Conservation (phyloP, 2,888 invertebrate species). For the Gastrophysa polygoni region DNA sequence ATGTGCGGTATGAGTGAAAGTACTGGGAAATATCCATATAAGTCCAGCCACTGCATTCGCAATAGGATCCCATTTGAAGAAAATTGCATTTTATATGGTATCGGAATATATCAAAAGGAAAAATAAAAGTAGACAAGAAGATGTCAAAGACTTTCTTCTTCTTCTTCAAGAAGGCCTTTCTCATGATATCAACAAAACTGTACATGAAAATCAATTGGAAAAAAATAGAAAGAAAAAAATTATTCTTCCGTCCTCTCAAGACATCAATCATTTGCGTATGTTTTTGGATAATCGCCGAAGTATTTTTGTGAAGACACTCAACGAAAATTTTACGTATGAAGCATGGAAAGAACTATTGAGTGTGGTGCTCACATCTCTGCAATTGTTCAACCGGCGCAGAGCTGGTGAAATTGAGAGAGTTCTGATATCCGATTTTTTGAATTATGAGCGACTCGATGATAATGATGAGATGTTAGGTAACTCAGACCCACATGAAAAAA, state of each 20-base stretch:
- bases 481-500: too few relatives aligned
- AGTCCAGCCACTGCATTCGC: conserved; percentile 12
- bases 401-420: too few relatives aligned
- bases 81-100: conserved; percentile 13
- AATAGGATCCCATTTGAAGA: conserved; percentile 17
- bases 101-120: conserved; percentile 16
- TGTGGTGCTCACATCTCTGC: conserved; percentile 24
- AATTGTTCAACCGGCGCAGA: conserved; percentile 30
- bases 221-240: too few relatives aligned
- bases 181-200: conserved; percentile 19
- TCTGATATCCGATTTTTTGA: too few relatives aligned
- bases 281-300: conserved; percentile 13
- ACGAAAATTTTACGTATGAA: conserved; percentile 5
- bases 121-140: conserved; percentile 7
- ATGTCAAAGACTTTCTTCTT: conserved; percentile 17
- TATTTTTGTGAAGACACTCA: conserved; percentile 8
- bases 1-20: conserved; percentile 17
- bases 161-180: conserved; percentile 17
- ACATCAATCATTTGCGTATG: conserved; percentile 16
- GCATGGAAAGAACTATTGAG: conserved; percentile 16
- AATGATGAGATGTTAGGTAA: too few relatives aligned
- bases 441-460: too few relatives aligned
- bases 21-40: conserved; percentile 17
- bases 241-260: conserved; percentile 14
- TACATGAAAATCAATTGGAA: conserved; percentile 19